Evolutionary conservation across 2,113 vertebrate genomes (phyloP), one percentile per base, ranked within the genome.

Genomic region (Capreolus pygargus): DNA sequence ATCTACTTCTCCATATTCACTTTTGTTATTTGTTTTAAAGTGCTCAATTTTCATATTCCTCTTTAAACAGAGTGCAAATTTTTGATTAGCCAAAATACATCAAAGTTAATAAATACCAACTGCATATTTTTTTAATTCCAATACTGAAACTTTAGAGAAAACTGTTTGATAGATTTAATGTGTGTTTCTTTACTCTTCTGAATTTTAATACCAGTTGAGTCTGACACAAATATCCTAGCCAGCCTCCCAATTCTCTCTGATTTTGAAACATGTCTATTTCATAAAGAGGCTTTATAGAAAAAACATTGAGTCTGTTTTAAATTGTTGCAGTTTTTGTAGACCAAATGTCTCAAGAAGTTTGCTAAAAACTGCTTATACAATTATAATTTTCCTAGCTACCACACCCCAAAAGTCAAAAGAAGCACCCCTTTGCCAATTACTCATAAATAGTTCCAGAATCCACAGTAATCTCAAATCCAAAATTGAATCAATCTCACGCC

Each of bases 371-470:
- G 57, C 92, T 96, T 95, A 88, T 54, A 60, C 57, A 97, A 94
- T 92, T 96, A 52, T 93, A 52, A 96, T 86, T 95, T 95, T 97
- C 45, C 57, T 87, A 88, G 82, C 84, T 94, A 74, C 78, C 82
- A 64, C 74, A 47, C 74, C 60, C 81, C 79, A 79, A 97, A 97
- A 90, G 19, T 92, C 91, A 88, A 97, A 95, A 97, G 61, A 95
- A 84, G 89, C 39, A 95, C 54, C 74, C 23, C 12, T 58, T 92
- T 91, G 45, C 74, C 88, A 97, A 81, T 97, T 95, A 96, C 55
- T 94, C 94, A 88, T 96, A 96, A 97, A 95, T 94, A 97, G 15
- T 88, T 86, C 89, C 95, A 96, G 91, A 45, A 88, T 87, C 39
- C 78, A 90, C 83, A 96, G 52, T 89, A 90, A 96, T 95, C 45